Evolutionary conservation across 2,113 vertebrate genomes (phyloP).

Genomic region (Petromus typicus): DNA sequence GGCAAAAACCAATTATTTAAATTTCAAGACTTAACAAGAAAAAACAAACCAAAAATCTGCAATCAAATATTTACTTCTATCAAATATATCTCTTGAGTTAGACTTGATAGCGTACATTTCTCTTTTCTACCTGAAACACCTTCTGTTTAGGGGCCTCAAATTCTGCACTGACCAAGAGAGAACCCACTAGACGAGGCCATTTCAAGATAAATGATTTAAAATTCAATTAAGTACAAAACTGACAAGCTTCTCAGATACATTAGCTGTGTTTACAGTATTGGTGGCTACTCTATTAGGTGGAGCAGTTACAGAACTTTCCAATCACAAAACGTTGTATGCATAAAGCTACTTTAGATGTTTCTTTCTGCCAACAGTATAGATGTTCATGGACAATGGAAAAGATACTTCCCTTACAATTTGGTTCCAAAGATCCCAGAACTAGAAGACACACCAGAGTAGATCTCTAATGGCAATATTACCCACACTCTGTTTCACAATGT

Average conservation of each 20-base stretch:
- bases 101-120: neutral
- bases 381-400: neutral
- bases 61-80: neutral
- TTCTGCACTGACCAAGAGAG: neutral
- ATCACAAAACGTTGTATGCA: no score
- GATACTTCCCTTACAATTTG: neutral
- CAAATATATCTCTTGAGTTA: accelerated
- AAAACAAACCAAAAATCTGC: neutral
- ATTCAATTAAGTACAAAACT: neutral
- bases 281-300: neutral
- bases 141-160: neutral
- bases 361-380: neutral
- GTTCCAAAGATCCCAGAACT: neutral
- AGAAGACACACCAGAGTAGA: neutral
- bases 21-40: neutral
- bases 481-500: neutral
- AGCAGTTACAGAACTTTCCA: neutral
- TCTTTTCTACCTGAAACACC: neutral
- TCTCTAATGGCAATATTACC: neutral
- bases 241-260: neutral
- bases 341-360: neutral
- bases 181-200: neutral
- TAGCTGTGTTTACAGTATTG: neutral
- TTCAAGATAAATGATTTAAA: neutral
- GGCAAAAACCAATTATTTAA: conserved; percentile 36